Percentiles rank a stretch among this genome's conserved stretches.
phyloP scores from a whole-genome alignment of 2,888 invertebrate species.

The Ethmia dodecea region DNA sequence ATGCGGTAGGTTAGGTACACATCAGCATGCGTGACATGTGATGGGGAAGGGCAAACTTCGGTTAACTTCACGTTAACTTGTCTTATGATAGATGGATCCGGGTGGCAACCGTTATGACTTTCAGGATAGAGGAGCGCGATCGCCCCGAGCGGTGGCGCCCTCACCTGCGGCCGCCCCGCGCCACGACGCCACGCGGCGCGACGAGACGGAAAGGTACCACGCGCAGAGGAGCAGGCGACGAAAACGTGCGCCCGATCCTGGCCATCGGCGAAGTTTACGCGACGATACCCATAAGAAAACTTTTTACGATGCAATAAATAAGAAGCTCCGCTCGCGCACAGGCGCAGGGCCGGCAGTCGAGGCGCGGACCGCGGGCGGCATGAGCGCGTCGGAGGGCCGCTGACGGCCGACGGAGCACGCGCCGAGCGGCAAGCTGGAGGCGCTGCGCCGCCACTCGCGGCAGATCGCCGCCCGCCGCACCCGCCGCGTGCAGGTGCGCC shows the following conservation, averaged over 20 bases:
- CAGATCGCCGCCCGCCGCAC: constrained; percentile 89
- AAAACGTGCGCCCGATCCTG: neutral
- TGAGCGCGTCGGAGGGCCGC: constrained; percentile 1
- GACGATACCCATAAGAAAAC: neutral
- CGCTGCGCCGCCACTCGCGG: constrained; percentile 89
- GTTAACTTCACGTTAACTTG: too few species aligned
- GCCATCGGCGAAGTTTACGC: neutral
- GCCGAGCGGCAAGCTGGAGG: constrained; percentile 78
- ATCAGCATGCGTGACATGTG: too few species aligned
- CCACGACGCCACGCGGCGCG: neutral
- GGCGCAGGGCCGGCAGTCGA: constrained; percentile 22
- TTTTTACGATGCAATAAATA: constrained; percentile 42
- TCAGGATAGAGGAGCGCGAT: too few species aligned
- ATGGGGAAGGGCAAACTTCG: too few species aligned
- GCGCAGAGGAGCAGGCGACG: neutral
- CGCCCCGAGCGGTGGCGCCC: too few species aligned
- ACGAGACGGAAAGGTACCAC: neutral
- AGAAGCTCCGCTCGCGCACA: constrained; percentile 32
- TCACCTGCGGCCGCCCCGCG: neutral
- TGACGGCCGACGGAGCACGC: constrained; percentile 12
- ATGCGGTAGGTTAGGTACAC: too few species aligned
- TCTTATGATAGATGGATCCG: too few species aligned
- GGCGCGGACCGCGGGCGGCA: constrained; percentile 1
- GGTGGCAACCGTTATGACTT: too few species aligned
- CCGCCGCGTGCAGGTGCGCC: constrained; percentile 88